Conservation (phyloP, 2,797 vertebrate genomes). For the Etheostoma perlongum region DNA sequence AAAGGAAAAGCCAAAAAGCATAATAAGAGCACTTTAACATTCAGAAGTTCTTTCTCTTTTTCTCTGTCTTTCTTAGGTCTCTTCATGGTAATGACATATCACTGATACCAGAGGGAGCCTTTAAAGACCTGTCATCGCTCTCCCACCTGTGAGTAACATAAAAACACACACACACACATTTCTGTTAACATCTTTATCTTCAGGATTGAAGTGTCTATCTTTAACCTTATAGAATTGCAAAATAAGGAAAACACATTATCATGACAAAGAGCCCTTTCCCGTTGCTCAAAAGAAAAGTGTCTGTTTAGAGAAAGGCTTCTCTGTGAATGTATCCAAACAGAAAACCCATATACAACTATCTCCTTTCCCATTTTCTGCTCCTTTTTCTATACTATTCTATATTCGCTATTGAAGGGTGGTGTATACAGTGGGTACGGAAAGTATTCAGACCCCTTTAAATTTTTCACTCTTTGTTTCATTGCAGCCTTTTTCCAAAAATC, state of each 20-base stretch:
- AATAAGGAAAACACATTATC: conserved; percentile 21
- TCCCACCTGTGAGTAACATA: conserved; percentile 94
- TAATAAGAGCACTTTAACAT: neutral
- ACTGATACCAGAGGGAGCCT: conserved; percentile 95
- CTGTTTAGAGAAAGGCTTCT: conserved; percentile 2
- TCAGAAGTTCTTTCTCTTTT: conserved; percentile 11
- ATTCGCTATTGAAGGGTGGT: neutral
- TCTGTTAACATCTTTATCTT: neutral
- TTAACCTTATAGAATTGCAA: conserved; percentile 19
- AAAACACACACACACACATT: conserved; percentile 22
- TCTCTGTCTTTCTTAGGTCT: conserved; percentile 83
- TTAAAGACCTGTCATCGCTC: conserved; percentile 94
- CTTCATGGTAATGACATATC: conserved; percentile 98
- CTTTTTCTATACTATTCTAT: neutral
- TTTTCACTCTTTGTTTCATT: too few relatives aligned
- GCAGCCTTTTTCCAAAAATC: too few relatives aligned
- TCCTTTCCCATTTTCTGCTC: neutral
- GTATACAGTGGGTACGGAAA: too few relatives aligned
- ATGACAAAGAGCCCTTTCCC: conserved; percentile 24
- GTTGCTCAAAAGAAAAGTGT: neutral
- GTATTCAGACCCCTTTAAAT: too few relatives aligned
- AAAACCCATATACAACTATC: conserved; percentile 1
- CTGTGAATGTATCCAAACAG: conserved; percentile 11
- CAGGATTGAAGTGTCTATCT: conserved; percentile 6
- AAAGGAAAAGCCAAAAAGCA: too few relatives aligned